Base-by-base conservation (phyloP, 2,888 invertebrate genomes). In the Bellardia bayeri region DNA sequence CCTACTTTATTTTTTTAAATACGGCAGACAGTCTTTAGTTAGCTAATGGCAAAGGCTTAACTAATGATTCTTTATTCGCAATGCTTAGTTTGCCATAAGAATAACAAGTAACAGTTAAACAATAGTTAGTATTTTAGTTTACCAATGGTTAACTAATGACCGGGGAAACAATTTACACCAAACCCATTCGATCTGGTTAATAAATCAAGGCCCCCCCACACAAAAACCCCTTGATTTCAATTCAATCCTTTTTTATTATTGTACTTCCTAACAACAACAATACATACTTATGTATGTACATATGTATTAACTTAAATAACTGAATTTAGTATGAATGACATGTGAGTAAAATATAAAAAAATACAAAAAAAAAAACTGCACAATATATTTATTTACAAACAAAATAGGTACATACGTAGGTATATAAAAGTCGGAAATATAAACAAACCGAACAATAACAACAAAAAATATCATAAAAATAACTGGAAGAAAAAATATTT, bases 391-490 rank as follows among this genome's bases (percentile, higher is more conserved):
- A 51, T 56, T 54, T 64, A 33, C 78, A 61, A 61, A 51, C 7
- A 68, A 78, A 51, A 56, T 23, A 82, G n/a, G 7, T 45, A 49
- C n/a, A n/a, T n/a, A n/a, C n/a, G n/a, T n/a, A n/a, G 45, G 6
- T 1, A 42, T 33, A 72, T 8, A 49, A 54, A 68, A 23, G 7
- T 63, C 11, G 56, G 23, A 81, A 76, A 75, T 75, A 45, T 42
- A 85, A 54, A 85, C 66, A 79, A 80, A 85, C 33, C 23, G 68
- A 56, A 75, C 63, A 63, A 68, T 33, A 75, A 61, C 74, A 72
- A 68, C 58, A 69, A 68, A 69, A 58, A 30, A 13, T 45, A 45
- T 58, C n/a, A 61, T 45, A 56, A 72, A 79, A 64, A 78, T 63
- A 76, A 78, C 56, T 75, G 33, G 56, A 71, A 80, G 7, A 81